Evolutionary conservation across 2,797 vertebrate species (phyloP), one percentile per base, ranked within the genome.

Genomic region (Alca torda): DNA sequence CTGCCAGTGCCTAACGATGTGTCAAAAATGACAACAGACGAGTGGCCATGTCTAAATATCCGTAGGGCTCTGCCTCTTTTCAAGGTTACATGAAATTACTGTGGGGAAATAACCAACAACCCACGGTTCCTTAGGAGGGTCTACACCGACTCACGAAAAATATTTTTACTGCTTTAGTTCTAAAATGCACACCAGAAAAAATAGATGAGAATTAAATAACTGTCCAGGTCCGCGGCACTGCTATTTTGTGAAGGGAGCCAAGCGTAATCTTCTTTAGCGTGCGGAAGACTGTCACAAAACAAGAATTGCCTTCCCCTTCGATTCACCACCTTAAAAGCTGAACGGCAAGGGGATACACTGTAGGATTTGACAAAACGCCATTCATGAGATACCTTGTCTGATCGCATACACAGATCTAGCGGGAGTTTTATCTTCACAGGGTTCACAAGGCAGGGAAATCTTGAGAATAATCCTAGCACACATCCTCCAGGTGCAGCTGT

Each of bases 301-400:
- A 72, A 12, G 18, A 89, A 67, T 10, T 85, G 53, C 57, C 50
- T 87, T 95, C 31, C 75, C 46, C 24, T 87, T 94, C 8, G 4
- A 73, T 80, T 94, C 76, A 57, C 41, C 39, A 56, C 23, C 50
- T 84, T 80, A 61, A 91, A 95, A 91, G 46, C 57, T 75, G 65
- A 84, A 46, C 50, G 87, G 61, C 39, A 93, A 95, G 39, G 13
- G 20, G n/a, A 73, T 83, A 87, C 50, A 20, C 25, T 13, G 57
- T 11, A 94, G 84, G 67, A 73, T 87, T 61, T 87, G 89, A 92
- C 84, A 89, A 95, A 97, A 94, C 2, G 8, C 54, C 79, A 67
- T 86, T 87, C 76, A 41, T 69, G 64, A 83, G 43, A 80, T 69
- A 57, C 6, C 46, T 69, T 93, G 86, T 59, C 78, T 92, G 61